phyloP scores from a whole-genome alignment of 2,888 invertebrate genomes.

The Drosophila atripex region DNA sequence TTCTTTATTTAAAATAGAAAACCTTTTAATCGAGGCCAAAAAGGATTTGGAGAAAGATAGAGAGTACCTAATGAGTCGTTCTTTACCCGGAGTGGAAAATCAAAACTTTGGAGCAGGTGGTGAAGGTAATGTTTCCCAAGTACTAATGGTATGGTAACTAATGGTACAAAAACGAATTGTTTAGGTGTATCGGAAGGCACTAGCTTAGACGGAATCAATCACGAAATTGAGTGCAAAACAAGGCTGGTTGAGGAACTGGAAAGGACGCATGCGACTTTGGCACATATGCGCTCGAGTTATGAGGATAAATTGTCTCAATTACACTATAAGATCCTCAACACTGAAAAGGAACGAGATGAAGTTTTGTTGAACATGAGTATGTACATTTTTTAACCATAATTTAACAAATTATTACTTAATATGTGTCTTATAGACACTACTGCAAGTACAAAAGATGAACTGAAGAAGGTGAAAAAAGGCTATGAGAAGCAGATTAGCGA shows the following conservation, averaged over 20 bases:
- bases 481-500: slow-evolving; percentile 93
- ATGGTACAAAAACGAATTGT: neutral
- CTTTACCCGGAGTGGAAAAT: slow-evolving; percentile 84
- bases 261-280: slow-evolving; percentile 92
- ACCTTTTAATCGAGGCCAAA: slow-evolving; percentile 91
- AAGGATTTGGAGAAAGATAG: slow-evolving; percentile 90
- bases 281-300: slow-evolving; percentile 94
- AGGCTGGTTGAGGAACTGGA: slow-evolving; percentile 97
- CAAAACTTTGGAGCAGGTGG: slow-evolving; percentile 84
- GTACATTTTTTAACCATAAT: neutral
- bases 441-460: slow-evolving; percentile 85
- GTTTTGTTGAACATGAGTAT: slow-evolving; percentile 87
- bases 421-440: slow-evolving; percentile 50
- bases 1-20: slow-evolving; percentile 65
- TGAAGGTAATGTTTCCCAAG: slow-evolving; percentile 85
- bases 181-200: slow-evolving; percentile 87
- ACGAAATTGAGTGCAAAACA: slow-evolving; percentile 97
- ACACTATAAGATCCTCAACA: slow-evolving; percentile 92
- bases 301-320: slow-evolving; percentile 95
- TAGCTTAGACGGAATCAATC: slow-evolving; percentile 94
- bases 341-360: slow-evolving; percentile 95
- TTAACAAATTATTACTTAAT: neutral
- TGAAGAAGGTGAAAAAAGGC: slow-evolving; percentile 93
- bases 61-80: slow-evolving; percentile 83
- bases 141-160: neutral